A percentile compares a stretch with the other conserved stretches of the same genome.
Evolutionary conservation across 2,113 vertebrate species (phyloP).

Genomic region (Cromileptes altivelis): DNA sequence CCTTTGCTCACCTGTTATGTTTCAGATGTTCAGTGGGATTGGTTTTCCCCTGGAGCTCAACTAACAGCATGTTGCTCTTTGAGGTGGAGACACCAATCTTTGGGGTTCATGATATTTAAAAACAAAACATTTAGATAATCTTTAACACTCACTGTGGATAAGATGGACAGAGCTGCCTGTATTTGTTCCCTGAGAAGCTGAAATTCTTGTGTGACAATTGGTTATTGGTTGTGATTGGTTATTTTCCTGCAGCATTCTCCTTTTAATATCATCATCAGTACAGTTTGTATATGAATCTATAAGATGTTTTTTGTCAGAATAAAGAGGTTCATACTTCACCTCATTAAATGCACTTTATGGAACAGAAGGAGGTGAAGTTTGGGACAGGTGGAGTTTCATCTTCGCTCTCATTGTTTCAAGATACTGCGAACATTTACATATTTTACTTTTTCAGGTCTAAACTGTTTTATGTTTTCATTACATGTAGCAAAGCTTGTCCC

Average conservation of each 20-base stretch:
- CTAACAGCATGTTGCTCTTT: too few relatives aligned
- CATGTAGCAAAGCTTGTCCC: slow-evolving; percentile 8
- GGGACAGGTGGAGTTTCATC: not conserved
- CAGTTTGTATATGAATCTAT: not conserved
- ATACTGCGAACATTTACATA: not conserved
- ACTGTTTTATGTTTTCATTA: not conserved
- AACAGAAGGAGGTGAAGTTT: not conserved
- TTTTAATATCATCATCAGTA: too few relatives aligned
- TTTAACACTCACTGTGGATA: too few relatives aligned
- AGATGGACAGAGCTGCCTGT: too few relatives aligned
- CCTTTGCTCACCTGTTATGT: too few relatives aligned
- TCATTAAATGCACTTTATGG: slow-evolving; percentile 56
- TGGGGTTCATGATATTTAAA: too few relatives aligned
- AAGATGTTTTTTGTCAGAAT: not conserved
- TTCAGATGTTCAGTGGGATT: too few relatives aligned
- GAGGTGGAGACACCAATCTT: too few relatives aligned
- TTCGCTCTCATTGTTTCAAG: not conserved
- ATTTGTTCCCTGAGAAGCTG: too few relatives aligned
- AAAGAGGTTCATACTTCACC: not conserved
- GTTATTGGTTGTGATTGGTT: too few relatives aligned
- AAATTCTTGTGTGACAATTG: not conserved
- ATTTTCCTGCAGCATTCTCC: not conserved
- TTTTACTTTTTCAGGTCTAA: not conserved
- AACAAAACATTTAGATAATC: too few relatives aligned
- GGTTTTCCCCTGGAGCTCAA: too few relatives aligned